Conservation (phyloP, 2,888 invertebrate genomes). For the Aricia artaxerxes region DNA sequence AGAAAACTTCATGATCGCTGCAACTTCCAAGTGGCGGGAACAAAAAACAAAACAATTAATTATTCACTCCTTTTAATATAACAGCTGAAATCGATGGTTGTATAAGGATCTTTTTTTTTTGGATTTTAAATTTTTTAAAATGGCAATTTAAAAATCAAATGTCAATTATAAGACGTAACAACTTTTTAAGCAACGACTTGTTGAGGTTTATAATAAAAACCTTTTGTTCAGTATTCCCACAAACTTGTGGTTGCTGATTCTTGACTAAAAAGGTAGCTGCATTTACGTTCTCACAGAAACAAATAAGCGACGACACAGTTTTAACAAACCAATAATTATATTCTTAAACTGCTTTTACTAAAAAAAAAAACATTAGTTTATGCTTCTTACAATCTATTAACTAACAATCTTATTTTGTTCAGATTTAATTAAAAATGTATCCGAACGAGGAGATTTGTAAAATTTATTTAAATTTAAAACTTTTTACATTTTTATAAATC, state of each 20-base stretch:
- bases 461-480: not conserved
- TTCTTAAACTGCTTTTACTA: not conserved
- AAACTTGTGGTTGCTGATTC: not conserved
- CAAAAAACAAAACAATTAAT: not conserved
- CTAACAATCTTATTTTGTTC: not conserved
- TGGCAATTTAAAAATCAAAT: too few relatives aligned
- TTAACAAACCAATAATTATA: not conserved
- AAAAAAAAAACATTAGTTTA: not conserved
- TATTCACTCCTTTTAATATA: too few relatives aligned
- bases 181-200: too few relatives aligned
- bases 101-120: too few relatives aligned
- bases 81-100: too few relatives aligned
- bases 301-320: not conserved
- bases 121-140: too few relatives aligned
- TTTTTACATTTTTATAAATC: conserved; percentile 8
- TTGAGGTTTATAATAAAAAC: too few relatives aligned
- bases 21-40: not conserved
- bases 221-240: not conserved
- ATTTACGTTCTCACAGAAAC: conserved; percentile 1
- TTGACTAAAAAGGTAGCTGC: not conserved
- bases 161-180: too few relatives aligned
- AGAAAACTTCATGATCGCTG: not conserved
- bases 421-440: not conserved
- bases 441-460: not conserved
- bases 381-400: not conserved